These are phyloP conservation scores for Phthorimaea operculella DNA, from an alignment of 1,140 invertebrate species.

Conservation along the genomic window DNA sequence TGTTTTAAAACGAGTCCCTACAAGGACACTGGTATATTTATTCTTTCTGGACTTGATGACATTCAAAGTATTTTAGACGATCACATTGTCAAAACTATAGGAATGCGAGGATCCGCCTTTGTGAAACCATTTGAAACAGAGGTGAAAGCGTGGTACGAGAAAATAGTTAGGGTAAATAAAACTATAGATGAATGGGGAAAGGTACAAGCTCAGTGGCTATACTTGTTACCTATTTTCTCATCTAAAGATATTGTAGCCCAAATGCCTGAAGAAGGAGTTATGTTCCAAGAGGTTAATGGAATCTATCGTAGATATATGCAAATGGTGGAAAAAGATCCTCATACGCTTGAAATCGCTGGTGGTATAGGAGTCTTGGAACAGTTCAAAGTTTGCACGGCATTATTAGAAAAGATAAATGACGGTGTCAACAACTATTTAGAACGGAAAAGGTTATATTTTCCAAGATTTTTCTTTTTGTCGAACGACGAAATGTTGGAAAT, in stretches of 20 bases:
- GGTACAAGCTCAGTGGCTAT: conserved; percentile 91
- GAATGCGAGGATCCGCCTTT: conserved; percentile 91
- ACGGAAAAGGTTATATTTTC: conserved; percentile 91
- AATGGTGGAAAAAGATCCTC: conserved; percentile 75
- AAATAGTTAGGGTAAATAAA: conserved; percentile 79
- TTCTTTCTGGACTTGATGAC: conserved; percentile 85
- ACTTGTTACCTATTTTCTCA: conserved; percentile 92
- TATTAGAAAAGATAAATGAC: conserved; percentile 85
- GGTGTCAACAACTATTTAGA: conserved; percentile 93
- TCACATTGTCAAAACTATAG: conserved; percentile 88
- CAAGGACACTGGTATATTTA: conserved; percentile 82
- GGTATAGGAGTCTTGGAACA: conserved; percentile 79
- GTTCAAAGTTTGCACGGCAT: conserved; percentile 76
- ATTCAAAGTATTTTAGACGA: conserved; percentile 89
- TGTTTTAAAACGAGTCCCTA: conserved; percentile 78
- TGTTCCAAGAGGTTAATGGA: conserved; percentile 80
- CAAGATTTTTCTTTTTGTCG: conserved; percentile 94
- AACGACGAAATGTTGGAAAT: conserved; percentile 97
- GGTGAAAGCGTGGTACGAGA: conserved; percentile 85
- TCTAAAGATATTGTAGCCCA: conserved; percentile 94
- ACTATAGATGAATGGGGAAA: conserved; percentile 91
- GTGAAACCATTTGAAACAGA: conserved; percentile 89
- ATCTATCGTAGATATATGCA: conserved; percentile 87
- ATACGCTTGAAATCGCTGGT: conserved; percentile 80
- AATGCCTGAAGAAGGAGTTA: conserved; percentile 89